Percentiles rank a stretch among this genome's conserved stretches.
phyloP scores from a whole-genome alignment of 35 echinoderm and acorn worm genomes.

The Amphiura filiformis region DNA sequence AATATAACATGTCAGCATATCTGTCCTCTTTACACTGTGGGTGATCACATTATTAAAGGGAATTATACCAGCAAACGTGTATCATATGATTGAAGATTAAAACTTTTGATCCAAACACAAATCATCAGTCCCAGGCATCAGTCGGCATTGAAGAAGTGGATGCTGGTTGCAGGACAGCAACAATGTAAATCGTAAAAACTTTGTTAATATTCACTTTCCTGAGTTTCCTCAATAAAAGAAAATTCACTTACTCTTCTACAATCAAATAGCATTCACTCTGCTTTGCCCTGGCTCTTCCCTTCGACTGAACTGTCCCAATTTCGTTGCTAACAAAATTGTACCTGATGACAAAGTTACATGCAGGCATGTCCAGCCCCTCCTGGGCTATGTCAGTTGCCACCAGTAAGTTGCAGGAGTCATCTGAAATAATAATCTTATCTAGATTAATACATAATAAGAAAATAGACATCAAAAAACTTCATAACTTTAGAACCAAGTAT shows the following conservation, averaged over 20 bases:
- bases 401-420: constrained; percentile 46
- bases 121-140: neutral
- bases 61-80: neutral
- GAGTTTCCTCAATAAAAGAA: neutral
- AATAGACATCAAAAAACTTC: too few relatives aligned
- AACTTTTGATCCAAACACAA: too few relatives aligned
- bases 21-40: too few relatives aligned
- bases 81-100: neutral
- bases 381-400: constrained; percentile 73
- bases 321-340: constrained; percentile 83
- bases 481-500: too few relatives aligned
- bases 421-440: neutral
- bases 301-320: constrained; percentile 75
- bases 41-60: neutral
- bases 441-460: neutral
- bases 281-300: constrained; percentile 56
- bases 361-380: constrained; percentile 70
- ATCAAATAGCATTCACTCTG: constrained; percentile 55
- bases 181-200: neutral
- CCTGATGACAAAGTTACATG: constrained; percentile 60
- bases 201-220: too few relatives aligned
- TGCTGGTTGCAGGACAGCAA: neutral
- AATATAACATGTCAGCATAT: too few relatives aligned
- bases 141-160: neutral
- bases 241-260: constrained; percentile 45